Percentiles rank a stretch among this genome's conserved stretches.
Conservation (phyloP, 2,113 vertebrate genomes). For the Glaucomys volans region DNA sequence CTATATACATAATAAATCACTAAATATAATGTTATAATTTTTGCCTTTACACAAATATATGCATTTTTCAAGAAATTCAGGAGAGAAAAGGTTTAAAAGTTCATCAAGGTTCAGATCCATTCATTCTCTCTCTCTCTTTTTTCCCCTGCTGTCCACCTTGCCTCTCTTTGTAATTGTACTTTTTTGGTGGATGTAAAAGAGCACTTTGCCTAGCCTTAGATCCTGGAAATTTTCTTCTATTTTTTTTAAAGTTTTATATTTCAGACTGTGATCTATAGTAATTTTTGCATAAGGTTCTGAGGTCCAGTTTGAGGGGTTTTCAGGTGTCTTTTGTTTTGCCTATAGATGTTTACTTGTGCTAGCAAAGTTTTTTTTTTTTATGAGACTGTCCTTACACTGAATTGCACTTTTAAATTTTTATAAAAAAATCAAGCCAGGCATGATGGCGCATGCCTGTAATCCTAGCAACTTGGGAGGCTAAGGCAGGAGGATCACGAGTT, state of each 20-base stretch:
- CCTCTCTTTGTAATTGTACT: not conserved
- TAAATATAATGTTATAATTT: not conserved
- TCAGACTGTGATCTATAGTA: not conserved
- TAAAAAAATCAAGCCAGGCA: not conserved
- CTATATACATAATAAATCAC: not conserved
- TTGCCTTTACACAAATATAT: not conserved
- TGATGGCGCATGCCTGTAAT: not conserved
- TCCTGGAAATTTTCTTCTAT: not conserved
- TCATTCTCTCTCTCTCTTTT: no score
- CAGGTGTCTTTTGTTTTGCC: no score
- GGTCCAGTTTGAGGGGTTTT: not conserved
- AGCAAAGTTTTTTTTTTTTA: constrained; percentile 3
- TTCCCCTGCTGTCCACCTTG: no score
- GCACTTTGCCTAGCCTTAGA: not conserved
- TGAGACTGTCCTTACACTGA: not conserved
- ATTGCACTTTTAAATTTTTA: not conserved
- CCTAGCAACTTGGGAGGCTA: not conserved
- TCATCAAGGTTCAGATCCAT: not conserved
- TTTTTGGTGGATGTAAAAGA: not conserved
- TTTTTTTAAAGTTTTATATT: not conserved
- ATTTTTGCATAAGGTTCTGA: not conserved
- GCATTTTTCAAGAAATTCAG: not conserved
- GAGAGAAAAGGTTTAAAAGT: not conserved
- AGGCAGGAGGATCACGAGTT: not conserved
- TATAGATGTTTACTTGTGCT: not conserved